Conservation (phyloP, 2,113 vertebrate species). For the Anguilla rostrata region DNA sequence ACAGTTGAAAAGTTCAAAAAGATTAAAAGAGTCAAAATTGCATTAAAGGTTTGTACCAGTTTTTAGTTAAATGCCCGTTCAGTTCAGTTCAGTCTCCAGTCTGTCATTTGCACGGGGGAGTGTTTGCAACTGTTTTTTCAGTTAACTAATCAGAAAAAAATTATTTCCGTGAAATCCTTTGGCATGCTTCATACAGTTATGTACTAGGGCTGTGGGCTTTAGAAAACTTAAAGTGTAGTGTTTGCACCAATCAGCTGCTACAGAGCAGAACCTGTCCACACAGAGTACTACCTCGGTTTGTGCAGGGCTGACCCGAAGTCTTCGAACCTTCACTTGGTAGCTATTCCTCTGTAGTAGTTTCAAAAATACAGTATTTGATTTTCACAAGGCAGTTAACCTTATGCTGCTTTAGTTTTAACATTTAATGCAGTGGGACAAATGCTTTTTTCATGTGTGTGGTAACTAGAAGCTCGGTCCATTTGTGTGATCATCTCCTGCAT, state of each 20-base stretch:
- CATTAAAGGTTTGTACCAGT: conserved; percentile 99
- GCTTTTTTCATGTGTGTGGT: background rate
- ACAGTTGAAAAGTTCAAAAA: conserved; percentile 99
- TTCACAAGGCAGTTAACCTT: background rate
- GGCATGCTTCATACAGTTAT: background rate
- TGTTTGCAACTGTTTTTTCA: conserved; percentile 80
- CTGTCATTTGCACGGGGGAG: conserved; percentile 75
- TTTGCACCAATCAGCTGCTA: background rate
- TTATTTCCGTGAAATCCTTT: background rate
- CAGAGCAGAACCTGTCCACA: too few relatives aligned
- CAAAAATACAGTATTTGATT: background rate
- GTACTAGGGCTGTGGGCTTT: background rate
- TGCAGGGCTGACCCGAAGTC: background rate
- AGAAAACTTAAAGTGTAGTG: background rate
- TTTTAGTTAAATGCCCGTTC: conserved; percentile 75
- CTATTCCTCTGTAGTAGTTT: background rate
- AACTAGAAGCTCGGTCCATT: background rate
- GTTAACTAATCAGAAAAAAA: conserved; percentile 62
- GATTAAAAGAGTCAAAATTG: conserved; percentile 99
- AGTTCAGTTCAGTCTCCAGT: conserved; percentile 70
- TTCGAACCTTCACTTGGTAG: conserved; percentile 4
- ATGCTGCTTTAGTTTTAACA: background rate
- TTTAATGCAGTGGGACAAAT: background rate
- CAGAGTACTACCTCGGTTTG: background rate
- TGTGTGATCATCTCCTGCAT: background rate